phyloP scores from a whole-genome alignment of 2,888 invertebrate genomes.

The Orchestes rusci region DNA sequence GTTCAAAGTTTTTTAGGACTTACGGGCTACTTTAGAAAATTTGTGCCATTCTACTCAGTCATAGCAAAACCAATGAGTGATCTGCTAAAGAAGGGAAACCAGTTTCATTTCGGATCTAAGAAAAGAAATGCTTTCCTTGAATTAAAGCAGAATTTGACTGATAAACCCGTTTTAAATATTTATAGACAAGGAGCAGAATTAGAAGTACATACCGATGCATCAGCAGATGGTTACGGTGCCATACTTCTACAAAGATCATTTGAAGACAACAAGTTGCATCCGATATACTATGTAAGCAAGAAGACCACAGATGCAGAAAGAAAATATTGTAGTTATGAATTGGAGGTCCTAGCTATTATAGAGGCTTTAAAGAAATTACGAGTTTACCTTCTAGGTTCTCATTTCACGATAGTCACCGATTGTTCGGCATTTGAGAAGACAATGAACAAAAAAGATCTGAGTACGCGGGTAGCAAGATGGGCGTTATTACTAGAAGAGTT shows the following conservation, averaged over 20 bases:
- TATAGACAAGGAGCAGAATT: constrained; percentile 17
- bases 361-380: constrained; percentile 31
- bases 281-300: constrained; percentile 33
- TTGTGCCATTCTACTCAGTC: constrained; percentile 31
- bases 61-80: constrained; percentile 36
- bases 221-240: constrained; percentile 30
- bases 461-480: constrained; percentile 34
- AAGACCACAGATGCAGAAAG: constrained; percentile 32
- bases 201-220: constrained; percentile 30
- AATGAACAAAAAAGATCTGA: constrained; percentile 32
- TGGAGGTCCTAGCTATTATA: constrained; percentile 35
- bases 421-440: constrained; percentile 26
- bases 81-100: constrained; percentile 23
- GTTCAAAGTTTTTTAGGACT: constrained; percentile 35
- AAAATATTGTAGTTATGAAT: constrained; percentile 35
- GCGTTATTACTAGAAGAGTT: constrained; percentile 32
- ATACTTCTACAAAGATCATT: constrained; percentile 29
- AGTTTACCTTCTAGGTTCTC: constrained; percentile 31
- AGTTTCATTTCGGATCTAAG: constrained; percentile 20
- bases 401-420: constrained; percentile 23
- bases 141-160: constrained; percentile 20
- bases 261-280: constrained; percentile 30
- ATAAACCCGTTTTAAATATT: constrained; percentile 24
- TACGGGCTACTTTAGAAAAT: constrained; percentile 37
- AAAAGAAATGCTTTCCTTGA: constrained; percentile 19